Base-by-base conservation (phyloP, 2,888 invertebrate genomes). In the Drosophila anceps region DNA sequence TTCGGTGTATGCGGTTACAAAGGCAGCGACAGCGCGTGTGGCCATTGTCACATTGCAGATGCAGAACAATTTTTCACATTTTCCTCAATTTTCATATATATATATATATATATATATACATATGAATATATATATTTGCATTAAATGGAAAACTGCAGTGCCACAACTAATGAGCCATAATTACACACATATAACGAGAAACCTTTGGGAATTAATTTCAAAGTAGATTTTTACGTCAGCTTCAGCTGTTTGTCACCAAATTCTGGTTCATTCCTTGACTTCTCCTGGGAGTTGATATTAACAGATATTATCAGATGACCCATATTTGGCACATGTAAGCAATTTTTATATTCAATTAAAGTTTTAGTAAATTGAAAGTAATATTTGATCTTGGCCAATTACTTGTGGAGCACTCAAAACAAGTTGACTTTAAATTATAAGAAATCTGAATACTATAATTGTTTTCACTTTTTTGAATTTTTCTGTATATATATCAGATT, bases 141-240 rank as follows among this genome's bases (percentile, higher is more conserved):
- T 59, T 62, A 46, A 65, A 41, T 63, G 41, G 46, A 51, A 60
- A 54, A 41, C 27, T 72, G 58, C 72, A 72, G 1, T 27, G 15
- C 27, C 29, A 13, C 41, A 31, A 50, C 15, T 77, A 69, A 77
- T 63, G 50, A 53, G 65, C 55, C 48, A 18, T 77, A 77, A 76
- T 76, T 77, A 69, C 57, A 69, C 62, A 9, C 20, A 35, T 12
- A 31, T 12, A 0, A 27, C 50, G 43, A 27, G 31, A 13, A 46
- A 20, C 62, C 33, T 29, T 20, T 15, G 65, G 66, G 59, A 63
- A 13, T 55, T 5, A 18, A 43, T 6, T 31, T 50, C n/a, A 63
- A 61, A 73, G 68, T 76, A 46, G 77, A 78, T 80, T 80, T 71
- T 43, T 13, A 41, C 60, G 71, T 77, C 67, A 72, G 51, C 61